phyloP scores from a whole-genome alignment of 30 jellyfish, hydroid and myxozoan genomes.

The Turritopsis dohrnii region DNA sequence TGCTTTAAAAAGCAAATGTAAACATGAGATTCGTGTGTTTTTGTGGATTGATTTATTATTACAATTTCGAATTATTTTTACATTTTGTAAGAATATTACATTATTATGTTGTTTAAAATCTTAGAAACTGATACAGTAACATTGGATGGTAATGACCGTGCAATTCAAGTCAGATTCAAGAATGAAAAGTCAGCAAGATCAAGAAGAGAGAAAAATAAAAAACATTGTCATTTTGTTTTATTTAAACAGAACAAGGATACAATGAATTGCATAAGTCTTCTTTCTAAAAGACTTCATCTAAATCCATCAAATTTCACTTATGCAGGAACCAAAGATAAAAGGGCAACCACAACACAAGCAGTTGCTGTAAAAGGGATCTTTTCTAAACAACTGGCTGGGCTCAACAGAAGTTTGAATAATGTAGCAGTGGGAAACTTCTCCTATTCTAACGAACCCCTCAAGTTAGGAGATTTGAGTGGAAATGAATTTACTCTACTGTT shows the following conservation, averaged over 20 bases:
- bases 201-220: constrained; percentile 14
- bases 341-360: constrained; percentile 87
- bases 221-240: constrained; percentile 69
- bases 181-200: constrained; percentile 17
- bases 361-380: constrained; percentile 45
- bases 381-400: constrained; percentile 40
- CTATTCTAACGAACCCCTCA: constrained; percentile 40
- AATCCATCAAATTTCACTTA: constrained; percentile 52
- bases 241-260: constrained; percentile 92
- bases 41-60: too few species aligned
- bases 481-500: constrained; percentile 65
- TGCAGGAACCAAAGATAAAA: constrained; percentile 96
- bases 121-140: constrained; percentile 65
- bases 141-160: constrained; percentile 32
- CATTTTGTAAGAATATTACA: neutral
- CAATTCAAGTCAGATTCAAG: constrained; percentile 36
- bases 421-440: constrained; percentile 64
- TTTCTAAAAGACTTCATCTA: constrained; percentile 57
- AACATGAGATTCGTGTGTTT: too few species aligned
- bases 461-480: constrained; percentile 86
- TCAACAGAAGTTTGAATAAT: constrained; percentile 45
- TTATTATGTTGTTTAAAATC: neutral
- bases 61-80: too few species aligned
- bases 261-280: constrained; percentile 62
- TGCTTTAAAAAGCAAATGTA: too few species aligned